These are phyloP conservation scores for Umimayanthus kanabou DNA, from an alignment of 92 coral and sea anemone genomes.

Conservation along the genomic window DNA sequence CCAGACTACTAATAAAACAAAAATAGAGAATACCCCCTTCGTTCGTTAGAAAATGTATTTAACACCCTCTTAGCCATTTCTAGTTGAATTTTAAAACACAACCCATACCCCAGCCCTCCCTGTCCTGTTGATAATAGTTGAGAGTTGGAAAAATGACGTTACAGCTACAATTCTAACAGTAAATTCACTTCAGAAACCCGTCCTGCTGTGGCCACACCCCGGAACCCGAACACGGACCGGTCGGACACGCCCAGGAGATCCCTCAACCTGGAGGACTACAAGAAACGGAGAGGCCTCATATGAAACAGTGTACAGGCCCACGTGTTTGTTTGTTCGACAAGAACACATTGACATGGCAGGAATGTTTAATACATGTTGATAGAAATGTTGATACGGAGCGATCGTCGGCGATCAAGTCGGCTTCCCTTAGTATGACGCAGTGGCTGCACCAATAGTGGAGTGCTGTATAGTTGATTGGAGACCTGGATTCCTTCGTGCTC, in stretches of 20 bases:
- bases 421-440: neutral
- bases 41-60: no score
- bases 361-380: neutral
- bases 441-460: neutral
- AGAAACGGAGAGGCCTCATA: conserved; percentile 95
- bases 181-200: conserved; percentile 74
- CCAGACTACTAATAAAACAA: no score
- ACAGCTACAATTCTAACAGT: neutral
- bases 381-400: neutral
- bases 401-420: no score
- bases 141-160: neutral
- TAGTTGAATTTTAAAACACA: no score
- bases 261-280: conserved; percentile 96
- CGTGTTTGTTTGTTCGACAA: neutral
- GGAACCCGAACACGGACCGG: conserved; percentile 71
- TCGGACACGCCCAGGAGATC: conserved; percentile 93
- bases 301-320: conserved; percentile 29
- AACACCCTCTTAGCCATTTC: no score
- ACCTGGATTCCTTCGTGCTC: neutral
- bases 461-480: neutral
- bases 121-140: no score
- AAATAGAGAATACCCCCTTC: no score
- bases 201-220: conserved; percentile 77
- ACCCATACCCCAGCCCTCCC: no score
- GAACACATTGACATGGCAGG: neutral